Evolutionary conservation across 2,888 invertebrate species (phyloP).

Genomic region (Deilephila elpenor): DNA sequence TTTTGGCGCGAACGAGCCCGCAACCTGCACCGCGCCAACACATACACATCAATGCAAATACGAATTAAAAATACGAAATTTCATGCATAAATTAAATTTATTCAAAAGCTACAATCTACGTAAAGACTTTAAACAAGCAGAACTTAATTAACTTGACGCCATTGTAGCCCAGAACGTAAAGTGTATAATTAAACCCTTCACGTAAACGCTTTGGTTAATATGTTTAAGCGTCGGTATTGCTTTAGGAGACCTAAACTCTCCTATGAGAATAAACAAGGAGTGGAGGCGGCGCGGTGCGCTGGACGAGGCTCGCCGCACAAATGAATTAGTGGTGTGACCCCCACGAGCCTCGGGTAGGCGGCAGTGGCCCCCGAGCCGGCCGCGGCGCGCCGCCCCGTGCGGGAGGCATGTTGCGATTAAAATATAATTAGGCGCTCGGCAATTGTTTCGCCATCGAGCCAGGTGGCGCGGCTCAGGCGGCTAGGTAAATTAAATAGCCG

Average conservation of each 20-base stretch:
- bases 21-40: neutral
- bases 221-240: constrained; percentile 81
- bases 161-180: constrained; percentile 76
- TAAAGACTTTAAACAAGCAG: constrained; percentile 76
- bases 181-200: constrained; percentile 80
- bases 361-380: constrained; percentile 44
- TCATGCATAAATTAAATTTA: constrained; percentile 70
- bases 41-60: constrained; percentile 13
- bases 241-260: constrained; percentile 82
- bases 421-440: constrained; percentile 83
- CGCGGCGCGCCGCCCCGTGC: constrained; percentile 47
- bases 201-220: constrained; percentile 81
- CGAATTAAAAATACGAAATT: constrained; percentile 46
- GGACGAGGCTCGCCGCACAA: constrained; percentile 73
- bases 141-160: constrained; percentile 80
- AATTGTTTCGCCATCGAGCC: constrained; percentile 83
- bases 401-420: constrained; percentile 78
- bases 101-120: constrained; percentile 66
- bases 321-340: constrained; percentile 77
- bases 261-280: constrained; percentile 81
- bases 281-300: constrained; percentile 53
- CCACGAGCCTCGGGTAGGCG: constrained; percentile 42
- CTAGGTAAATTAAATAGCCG: constrained; percentile 82
- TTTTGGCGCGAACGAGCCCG: neutral
- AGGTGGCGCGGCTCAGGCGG: constrained; percentile 65